Evolutionary conservation across 2,797 vertebrate genomes (phyloP), one percentile per base, ranked within the genome.

Genomic region (Onychomys arenicola): DNA sequence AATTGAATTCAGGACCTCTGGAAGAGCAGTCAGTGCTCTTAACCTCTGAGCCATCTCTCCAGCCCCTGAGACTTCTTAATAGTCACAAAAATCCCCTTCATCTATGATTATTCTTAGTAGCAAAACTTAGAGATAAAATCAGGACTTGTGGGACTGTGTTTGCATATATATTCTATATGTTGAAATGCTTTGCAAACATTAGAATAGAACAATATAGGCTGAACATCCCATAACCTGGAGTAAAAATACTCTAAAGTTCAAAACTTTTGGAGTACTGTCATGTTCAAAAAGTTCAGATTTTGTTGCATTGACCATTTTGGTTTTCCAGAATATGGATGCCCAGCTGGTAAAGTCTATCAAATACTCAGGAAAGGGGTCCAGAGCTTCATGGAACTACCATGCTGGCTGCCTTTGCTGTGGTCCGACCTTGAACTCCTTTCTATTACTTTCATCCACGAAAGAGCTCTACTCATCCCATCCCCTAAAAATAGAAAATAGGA

Each of bases 141-240:
- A 52, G 25, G 4, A n/a, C 12, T 21, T 16, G 6, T 61, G 9
- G 76, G 11, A 25, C 2, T 16, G 4, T 40, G n/a, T 43, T 14
- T 49, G 1, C 7, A 3, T 34, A 14, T 55, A 0, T 61, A 10
- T 43, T 46, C 32, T 63, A 1, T 14, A 11, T 4, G 2, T 67
- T 81, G 29, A n/a, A 81, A 29, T 61, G n/a, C 80, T 82, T 71
- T 88, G 23, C 6, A 43, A 21, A 10, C 21, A 5, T 77, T 43
- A 12, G 59, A 87, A 4, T 71, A 16, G 14, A 34, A 71, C 27
- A n/a, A 19, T 63, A 34, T 23, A 86, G 9, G 19, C 7, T 19
- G 14, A 73, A 8, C 34, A 17, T 78, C 29, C 2, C 1, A 17
- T 19, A n/a, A 46, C 61, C 21, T 63, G 75, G 32, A 21, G 55